Evolutionary conservation across 2,888 invertebrate genomes (phyloP).

Genomic region (Ischnura elegans): DNA sequence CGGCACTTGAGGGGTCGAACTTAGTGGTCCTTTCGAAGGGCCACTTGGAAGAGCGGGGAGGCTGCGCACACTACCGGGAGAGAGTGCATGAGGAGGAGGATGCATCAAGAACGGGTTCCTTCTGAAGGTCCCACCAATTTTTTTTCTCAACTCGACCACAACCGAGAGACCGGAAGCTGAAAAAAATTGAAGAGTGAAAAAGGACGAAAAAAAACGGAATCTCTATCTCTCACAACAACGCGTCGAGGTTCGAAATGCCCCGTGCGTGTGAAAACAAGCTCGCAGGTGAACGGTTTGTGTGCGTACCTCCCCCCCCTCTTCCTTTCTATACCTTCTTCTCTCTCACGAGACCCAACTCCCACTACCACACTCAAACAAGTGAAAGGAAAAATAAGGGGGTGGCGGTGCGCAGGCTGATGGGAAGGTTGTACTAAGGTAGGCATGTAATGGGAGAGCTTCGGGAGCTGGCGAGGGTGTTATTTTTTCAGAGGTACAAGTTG

Average conservation of each 20-base stretch:
- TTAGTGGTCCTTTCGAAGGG: background rate
- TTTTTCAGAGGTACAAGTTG: background rate
- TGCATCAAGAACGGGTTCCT: background rate
- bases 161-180: background rate
- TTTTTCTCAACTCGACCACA: no score
- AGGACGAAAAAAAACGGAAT: background rate
- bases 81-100: background rate
- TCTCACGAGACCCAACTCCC: background rate
- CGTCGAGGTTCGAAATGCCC: background rate
- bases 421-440: background rate
- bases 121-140: background rate
- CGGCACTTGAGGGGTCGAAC: background rate
- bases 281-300: constrained; percentile 38
- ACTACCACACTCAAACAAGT: background rate
- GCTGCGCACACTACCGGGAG: background rate
- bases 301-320: background rate
- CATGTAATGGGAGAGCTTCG: constrained; percentile 11
- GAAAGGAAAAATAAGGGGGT: background rate
- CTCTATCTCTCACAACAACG: constrained; percentile 27
- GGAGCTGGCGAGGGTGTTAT: background rate
- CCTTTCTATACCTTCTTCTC: background rate
- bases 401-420: background rate
- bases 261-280: constrained; percentile 31
- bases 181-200: background rate
- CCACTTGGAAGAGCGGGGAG: background rate